A percentile compares a stretch with the other conserved stretches of the same genome.
Evolutionary conservation across 2,113 vertebrate species (phyloP).

Genomic region (Buteo buteo): DNA sequence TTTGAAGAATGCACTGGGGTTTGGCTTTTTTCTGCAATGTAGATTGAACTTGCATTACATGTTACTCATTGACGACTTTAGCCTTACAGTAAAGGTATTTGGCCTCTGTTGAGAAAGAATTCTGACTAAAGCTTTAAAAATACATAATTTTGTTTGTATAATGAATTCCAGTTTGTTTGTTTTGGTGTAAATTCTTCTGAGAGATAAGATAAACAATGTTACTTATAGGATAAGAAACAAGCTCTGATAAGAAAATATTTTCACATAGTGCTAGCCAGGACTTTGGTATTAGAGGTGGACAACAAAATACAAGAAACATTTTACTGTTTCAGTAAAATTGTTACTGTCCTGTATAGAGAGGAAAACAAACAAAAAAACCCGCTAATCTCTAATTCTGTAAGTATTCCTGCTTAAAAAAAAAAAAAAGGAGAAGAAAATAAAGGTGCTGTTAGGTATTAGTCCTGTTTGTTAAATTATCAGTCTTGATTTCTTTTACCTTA

Average conservation of each 20-base stretch:
- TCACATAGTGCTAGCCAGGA: not conserved
- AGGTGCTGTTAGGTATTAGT: not conserved
- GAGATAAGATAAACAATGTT: not conserved
- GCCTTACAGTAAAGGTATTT: not conserved
- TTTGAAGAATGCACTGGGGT: not conserved
- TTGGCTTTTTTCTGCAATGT: not conserved
- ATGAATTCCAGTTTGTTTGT: not conserved
- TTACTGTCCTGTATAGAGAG: not conserved
- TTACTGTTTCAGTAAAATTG: not conserved
- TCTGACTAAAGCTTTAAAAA: not conserved
- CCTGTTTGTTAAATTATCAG: not conserved
- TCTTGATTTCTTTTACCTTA: not conserved
- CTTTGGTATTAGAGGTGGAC: not conserved
- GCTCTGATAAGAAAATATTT: not conserved
- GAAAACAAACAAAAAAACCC: not conserved
- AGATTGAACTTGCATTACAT: not conserved
- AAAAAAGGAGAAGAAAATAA: not conserved
- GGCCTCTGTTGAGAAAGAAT: not conserved
- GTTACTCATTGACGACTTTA: not conserved
- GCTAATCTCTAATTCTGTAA: not conserved
- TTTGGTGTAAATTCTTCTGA: not conserved
- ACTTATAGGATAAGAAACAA: not conserved
- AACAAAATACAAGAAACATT: not conserved
- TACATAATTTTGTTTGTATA: not conserved
- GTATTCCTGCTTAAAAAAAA: not conserved